phyloP scores from a whole-genome alignment of 2,797 vertebrate genomes.

The Argya squamiceps region DNA sequence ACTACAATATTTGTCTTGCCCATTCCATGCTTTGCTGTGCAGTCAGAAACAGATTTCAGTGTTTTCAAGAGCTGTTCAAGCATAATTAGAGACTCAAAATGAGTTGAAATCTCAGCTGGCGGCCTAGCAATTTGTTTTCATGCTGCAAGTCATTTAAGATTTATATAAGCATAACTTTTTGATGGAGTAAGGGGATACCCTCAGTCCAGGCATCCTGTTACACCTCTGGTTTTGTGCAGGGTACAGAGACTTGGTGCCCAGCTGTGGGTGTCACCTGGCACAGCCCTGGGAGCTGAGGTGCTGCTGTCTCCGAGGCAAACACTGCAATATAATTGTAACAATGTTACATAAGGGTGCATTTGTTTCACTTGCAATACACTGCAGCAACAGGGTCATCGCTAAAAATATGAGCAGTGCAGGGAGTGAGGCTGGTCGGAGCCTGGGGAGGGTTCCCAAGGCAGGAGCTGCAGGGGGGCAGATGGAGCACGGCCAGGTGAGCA shows the following conservation, averaged over 20 bases:
- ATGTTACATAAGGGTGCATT: neutral
- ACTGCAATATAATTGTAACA: neutral
- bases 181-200: neutral
- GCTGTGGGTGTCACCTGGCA: fast-evolving
- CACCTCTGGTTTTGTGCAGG: neutral
- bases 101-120: conserved; percentile 50
- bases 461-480: neutral
- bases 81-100: conserved; percentile 41
- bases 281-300: neutral
- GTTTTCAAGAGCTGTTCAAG: conserved; percentile 47
- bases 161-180: conserved; percentile 2
- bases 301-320: neutral
- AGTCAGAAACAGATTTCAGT: conserved; percentile 35
- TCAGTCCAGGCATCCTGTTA: neutral
- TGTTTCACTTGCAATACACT: neutral
- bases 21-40: conserved; percentile 27
- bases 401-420: neutral
- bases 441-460: neutral
- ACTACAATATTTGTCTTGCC: conserved; percentile 65
- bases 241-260: fast-evolving
- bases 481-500: neutral
- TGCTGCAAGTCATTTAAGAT: conserved; percentile 9
- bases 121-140: conserved; percentile 44
- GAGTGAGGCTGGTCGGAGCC: neutral
- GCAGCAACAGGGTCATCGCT: neutral